A percentile compares a stretch with the other conserved stretches of the same genome.
Conservation (phyloP, 2,113 vertebrate species). For the Anas platyrhynchos region DNA sequence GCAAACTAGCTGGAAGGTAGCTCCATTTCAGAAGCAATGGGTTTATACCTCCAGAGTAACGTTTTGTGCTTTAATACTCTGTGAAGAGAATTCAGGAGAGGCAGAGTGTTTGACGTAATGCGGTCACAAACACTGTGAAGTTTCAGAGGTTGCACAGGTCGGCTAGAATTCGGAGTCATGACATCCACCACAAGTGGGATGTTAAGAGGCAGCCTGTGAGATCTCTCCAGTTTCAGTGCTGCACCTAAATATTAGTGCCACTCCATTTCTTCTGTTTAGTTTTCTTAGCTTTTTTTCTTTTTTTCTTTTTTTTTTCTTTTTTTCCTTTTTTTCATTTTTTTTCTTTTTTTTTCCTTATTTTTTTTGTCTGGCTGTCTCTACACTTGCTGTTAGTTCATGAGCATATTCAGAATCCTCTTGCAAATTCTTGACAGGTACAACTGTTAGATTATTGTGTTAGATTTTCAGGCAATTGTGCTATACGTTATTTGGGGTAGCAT, state of each 20-base stretch:
- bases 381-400: neutral
- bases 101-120: neutral
- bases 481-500: neutral
- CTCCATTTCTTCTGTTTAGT: neutral
- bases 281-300: neutral
- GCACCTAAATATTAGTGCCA: neutral
- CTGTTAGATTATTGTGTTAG: neutral
- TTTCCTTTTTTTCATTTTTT: too few species aligned
- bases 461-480: neutral
- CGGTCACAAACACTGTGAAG: neutral
- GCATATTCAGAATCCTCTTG: accelerated
- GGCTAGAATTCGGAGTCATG: neutral
- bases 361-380: neutral
- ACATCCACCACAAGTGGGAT: neutral
- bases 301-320: too few species aligned
- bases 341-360: too few species aligned
- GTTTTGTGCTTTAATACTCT: neutral
- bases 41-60: neutral
- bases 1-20: too few species aligned
- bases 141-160: neutral
- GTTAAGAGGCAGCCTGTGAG: neutral
- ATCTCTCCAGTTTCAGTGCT: neutral
- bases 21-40: neutral
- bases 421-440: neutral
- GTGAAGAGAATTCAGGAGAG: neutral